Conservation (phyloP, 2,888 invertebrate species). For the Pterostichus niger region DNA sequence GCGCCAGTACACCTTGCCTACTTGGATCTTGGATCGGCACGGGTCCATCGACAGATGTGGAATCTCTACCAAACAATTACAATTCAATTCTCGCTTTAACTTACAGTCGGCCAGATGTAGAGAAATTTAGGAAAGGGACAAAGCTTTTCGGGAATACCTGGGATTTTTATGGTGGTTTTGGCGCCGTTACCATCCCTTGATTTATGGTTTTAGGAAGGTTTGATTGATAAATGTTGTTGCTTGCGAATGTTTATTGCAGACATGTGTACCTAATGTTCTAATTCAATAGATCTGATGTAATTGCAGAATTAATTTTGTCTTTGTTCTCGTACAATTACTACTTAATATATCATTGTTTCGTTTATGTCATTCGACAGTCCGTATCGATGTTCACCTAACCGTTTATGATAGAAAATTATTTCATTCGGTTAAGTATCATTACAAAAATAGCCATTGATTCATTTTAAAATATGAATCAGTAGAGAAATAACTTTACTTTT, state of each 20-base stretch:
- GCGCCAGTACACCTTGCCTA: constrained; percentile 57
- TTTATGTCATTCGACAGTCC: not conserved
- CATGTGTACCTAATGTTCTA: no score
- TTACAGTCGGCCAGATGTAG: constrained; percentile 58
- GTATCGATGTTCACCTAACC: not conserved
- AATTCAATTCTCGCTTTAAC: constrained; percentile 67
- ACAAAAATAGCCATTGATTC: no score
- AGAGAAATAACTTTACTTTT: no score
- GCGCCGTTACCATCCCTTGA: constrained; percentile 41
- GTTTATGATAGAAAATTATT: not conserved
- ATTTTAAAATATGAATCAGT: no score
- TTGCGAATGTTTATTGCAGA: not conserved
- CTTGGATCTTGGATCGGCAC: constrained; percentile 1
- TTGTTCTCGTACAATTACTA: not conserved
- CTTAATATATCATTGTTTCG: not conserved
- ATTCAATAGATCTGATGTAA: not conserved
- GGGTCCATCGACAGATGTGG: constrained; percentile 68
- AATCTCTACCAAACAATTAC: constrained; percentile 67
- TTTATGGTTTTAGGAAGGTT: not conserved
- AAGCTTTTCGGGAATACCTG: constrained; percentile 44
- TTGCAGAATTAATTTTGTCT: constrained; percentile 4
- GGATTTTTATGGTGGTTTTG: constrained; percentile 43
- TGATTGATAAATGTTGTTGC: constrained; percentile 3
- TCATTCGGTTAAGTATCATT: not conserved
- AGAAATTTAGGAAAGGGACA: not conserved